These are phyloP conservation scores for Augiades crinisus DNA, from an alignment of 2,888 invertebrate species.

Conservation along the genomic window DNA sequence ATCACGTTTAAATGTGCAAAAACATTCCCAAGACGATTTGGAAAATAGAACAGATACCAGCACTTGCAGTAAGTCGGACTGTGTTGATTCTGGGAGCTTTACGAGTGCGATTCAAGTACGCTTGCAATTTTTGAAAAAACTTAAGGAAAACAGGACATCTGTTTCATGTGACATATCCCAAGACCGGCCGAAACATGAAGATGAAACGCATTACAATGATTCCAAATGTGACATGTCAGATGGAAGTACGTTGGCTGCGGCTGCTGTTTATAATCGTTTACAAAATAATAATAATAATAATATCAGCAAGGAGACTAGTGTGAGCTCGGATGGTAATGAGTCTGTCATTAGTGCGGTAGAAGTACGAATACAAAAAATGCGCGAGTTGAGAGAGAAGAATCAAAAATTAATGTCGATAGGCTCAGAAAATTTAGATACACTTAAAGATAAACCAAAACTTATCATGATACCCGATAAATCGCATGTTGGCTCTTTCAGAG, in stretches of 20 bases:
- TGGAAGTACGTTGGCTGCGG: no score
- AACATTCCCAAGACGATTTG: background rate
- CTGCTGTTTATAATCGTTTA: no score
- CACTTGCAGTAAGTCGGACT: background rate
- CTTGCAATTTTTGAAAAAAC: background rate
- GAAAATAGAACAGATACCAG: background rate
- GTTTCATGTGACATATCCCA: background rate
- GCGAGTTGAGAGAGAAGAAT: background rate
- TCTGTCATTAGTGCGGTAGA: background rate
- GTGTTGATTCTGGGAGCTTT: background rate
- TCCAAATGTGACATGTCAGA: background rate
- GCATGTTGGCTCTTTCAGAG: background rate
- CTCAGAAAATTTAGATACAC: background rate
- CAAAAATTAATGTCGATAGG: background rate
- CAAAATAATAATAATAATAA: background rate
- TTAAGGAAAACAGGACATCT: background rate
- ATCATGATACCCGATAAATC: constrained; percentile 10
- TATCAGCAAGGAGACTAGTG: background rate
- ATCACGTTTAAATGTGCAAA: background rate
- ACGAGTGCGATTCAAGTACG: background rate
- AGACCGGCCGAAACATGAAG: background rate
- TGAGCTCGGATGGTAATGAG: background rate
- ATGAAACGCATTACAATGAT: background rate
- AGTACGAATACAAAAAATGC: background rate
- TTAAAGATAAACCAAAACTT: background rate